Conservation (phyloP, 2,113 vertebrate species). For the Struthio camelus region DNA sequence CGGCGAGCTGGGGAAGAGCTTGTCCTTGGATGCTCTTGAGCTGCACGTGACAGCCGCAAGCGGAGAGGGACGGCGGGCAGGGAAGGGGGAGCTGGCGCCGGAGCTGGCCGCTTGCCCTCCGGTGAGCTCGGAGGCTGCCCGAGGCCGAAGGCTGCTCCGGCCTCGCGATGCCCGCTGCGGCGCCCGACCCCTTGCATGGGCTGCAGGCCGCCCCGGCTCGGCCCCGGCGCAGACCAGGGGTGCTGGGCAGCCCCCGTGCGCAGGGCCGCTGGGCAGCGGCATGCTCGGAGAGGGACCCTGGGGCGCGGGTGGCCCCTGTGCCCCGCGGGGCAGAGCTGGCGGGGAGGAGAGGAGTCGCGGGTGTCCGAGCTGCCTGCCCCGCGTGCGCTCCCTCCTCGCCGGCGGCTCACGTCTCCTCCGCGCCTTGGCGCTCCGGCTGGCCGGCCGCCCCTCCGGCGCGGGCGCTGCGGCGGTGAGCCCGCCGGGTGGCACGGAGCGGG, state of each 20-base stretch:
- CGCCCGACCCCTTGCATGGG: not conserved
- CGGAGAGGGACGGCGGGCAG: not conserved
- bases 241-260: too few relatives aligned
- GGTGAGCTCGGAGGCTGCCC: not conserved
- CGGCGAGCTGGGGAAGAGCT: not conserved
- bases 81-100: not conserved
- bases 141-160: not conserved
- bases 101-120: not conserved
- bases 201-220: too few relatives aligned
- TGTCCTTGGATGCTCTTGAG: slow-evolving; percentile 67
- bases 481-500: slow-evolving; percentile 42
- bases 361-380: not conserved
- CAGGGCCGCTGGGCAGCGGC: not conserved
- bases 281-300: too few relatives aligned
- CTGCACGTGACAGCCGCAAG: not conserved
- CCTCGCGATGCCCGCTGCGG: not conserved
- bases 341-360: too few relatives aligned
- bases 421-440: not conserved
- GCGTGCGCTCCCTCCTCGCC: too few relatives aligned
- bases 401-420: too few relatives aligned
- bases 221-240: too few relatives aligned
- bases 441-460: not conserved
- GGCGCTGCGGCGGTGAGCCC: not conserved
- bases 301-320: too few relatives aligned
- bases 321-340: too few relatives aligned